A percentile compares a stretch with the other conserved stretches of the same genome.
Evolutionary conservation across 2,113 vertebrate species (phyloP).

Genomic region (Apodemus sylvaticus): DNA sequence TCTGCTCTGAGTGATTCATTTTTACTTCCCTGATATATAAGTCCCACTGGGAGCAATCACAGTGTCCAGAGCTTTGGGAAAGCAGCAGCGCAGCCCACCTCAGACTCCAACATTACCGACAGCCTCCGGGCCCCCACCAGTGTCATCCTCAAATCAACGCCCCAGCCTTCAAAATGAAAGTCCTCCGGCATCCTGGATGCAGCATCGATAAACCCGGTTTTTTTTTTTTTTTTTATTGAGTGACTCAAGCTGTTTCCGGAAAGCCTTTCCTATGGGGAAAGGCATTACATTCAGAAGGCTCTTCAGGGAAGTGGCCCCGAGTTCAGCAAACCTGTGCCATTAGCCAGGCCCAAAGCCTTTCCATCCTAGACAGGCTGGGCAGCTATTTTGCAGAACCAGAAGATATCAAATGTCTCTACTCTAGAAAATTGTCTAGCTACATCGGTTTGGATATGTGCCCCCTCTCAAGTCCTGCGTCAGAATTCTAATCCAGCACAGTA

Average conservation of each 20-base stretch:
- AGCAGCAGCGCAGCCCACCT: not conserved
- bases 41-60: not conserved
- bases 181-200: conserved; percentile 3
- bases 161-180: conserved; percentile 49
- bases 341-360: not conserved
- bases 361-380: accelerated
- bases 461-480: not conserved
- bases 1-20: not conserved
- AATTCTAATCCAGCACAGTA: not conserved
- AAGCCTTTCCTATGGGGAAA: conserved; percentile 36
- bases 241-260: conserved; percentile 46
- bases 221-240: conserved; percentile 38
- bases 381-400: not conserved
- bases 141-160: conserved; percentile 33
- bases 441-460: not conserved
- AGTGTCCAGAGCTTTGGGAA: not conserved
- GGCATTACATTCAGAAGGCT: not conserved
- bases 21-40: conserved; percentile 29
- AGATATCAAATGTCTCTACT: not conserved
- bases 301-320: not conserved
- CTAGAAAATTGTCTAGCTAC: not conserved
- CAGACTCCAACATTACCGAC: not conserved
- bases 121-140: not conserved
- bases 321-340: not conserved
- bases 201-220: conserved; percentile 42